Evolutionary conservation across 2,888 invertebrate species (phyloP).

Genomic region (Bruchidius siliquastri): DNA sequence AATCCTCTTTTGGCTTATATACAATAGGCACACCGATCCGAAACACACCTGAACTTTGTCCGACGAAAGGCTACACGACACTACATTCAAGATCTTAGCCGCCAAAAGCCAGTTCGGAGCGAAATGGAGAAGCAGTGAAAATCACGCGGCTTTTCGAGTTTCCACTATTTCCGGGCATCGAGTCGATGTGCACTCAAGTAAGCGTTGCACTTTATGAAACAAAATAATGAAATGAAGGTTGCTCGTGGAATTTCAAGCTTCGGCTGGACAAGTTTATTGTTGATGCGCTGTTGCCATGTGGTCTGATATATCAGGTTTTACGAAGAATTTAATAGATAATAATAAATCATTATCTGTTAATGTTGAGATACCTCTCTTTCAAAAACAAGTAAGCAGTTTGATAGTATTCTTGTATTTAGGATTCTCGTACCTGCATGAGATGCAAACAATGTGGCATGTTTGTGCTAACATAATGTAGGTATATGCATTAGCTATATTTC

Average conservation of each 20-base stretch:
- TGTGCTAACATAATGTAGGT: too few species aligned
- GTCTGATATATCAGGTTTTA: neutral
- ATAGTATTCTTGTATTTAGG: too few species aligned
- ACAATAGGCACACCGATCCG: neutral
- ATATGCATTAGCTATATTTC: too few species aligned
- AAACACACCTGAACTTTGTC: neutral
- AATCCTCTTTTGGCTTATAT: neutral
- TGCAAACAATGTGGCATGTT: too few species aligned
- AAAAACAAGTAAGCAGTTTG: too few species aligned
- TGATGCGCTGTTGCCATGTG: slow-evolving; percentile 9
- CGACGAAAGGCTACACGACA: neutral
- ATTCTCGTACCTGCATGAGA: too few species aligned
- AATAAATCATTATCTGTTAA: too few species aligned
- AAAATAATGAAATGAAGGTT: slow-evolving; percentile 4
- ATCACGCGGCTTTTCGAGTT: neutral
- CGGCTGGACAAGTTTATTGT: slow-evolving; percentile 6
- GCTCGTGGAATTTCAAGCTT: slow-evolving; percentile 7
- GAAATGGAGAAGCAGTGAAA: neutral
- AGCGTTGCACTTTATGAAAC: neutral
- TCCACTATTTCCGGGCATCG: neutral
- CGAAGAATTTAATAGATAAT: neutral
- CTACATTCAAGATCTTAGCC: neutral
- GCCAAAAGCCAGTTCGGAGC: neutral
- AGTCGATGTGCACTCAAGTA: neutral
- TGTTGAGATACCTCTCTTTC: too few species aligned